Conservation (phyloP, 2,113 vertebrate species). For the Illadopsis cleaveri region DNA sequence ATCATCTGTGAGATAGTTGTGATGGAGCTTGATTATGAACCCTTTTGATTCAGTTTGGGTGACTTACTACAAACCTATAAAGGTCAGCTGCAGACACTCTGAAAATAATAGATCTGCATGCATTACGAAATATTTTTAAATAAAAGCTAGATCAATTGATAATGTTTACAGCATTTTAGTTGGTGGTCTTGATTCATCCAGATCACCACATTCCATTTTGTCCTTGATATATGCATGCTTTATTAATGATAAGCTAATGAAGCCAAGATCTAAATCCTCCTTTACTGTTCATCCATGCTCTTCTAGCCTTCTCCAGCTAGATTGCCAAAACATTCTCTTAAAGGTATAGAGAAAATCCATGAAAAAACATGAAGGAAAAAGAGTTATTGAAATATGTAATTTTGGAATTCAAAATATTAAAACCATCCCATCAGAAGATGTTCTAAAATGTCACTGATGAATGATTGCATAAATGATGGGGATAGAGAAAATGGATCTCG, state of each 20-base stretch:
- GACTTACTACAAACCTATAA: neutral
- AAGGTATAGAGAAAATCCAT: neutral
- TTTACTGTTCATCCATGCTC: neutral
- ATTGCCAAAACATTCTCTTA: neutral
- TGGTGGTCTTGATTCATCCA: neutral
- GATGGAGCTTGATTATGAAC: neutral
- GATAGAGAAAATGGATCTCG: neutral
- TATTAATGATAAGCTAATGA: neutral
- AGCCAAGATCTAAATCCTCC: neutral
- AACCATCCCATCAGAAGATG: neutral
- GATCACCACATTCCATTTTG: neutral
- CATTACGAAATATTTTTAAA: neutral
- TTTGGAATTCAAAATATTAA: neutral
- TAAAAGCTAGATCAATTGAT: neutral
- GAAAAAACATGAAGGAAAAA: neutral
- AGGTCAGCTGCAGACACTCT: neutral
- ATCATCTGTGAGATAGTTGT: neutral
- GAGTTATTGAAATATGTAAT: neutral
- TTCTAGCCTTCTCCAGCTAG: neutral
- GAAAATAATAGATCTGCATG: neutral
- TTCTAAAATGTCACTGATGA: neutral
- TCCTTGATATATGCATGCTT: neutral
- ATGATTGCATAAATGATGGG: neutral
- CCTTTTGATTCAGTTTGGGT: neutral
- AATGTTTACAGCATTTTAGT: neutral